A percentile compares a stretch with the other conserved stretches of the same genome.
Conservation (phyloP, 2,113 vertebrate genomes). For the Reinhardtius hippoglossoides region DNA sequence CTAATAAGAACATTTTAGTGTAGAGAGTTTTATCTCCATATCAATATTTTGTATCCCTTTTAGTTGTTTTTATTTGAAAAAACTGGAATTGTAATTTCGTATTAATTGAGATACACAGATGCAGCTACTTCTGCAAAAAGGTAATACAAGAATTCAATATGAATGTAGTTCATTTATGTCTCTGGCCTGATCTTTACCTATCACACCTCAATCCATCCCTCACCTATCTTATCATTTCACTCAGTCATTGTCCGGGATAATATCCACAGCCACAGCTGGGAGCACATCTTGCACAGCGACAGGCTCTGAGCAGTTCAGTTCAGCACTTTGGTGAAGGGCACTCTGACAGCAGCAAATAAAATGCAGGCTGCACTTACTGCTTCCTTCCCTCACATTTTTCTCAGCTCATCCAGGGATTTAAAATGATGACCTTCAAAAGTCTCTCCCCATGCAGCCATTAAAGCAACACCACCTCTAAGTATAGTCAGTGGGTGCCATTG, state of each 20-base stretch:
- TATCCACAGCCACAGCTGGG: neutral
- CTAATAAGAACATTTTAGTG: no score
- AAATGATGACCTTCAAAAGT: constrained; percentile 41
- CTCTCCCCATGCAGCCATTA: neutral
- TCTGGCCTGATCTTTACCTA: neutral
- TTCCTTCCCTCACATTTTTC: constrained; percentile 29
- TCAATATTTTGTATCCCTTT: no score
- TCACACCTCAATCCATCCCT: neutral
- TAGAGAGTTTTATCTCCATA: no score
- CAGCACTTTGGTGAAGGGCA: constrained; percentile 29
- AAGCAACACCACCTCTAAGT: constrained; percentile 3
- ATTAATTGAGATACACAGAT: neutral
- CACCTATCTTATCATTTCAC: neutral
- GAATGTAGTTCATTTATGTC: no score
- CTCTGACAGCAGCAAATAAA: constrained; percentile 33
- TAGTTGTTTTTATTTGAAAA: no score
- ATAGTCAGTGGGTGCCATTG: neutral
- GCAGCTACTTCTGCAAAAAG: no score
- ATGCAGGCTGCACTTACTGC: constrained; percentile 3
- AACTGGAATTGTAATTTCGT: no score
- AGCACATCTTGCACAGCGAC: neutral
- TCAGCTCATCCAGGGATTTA: constrained; percentile 44
- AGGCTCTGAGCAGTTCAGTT: neutral
- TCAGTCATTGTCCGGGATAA: neutral
- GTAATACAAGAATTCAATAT: no score